Conservation (phyloP, 2,797 vertebrate genomes). For the Forpus xanthops region DNA sequence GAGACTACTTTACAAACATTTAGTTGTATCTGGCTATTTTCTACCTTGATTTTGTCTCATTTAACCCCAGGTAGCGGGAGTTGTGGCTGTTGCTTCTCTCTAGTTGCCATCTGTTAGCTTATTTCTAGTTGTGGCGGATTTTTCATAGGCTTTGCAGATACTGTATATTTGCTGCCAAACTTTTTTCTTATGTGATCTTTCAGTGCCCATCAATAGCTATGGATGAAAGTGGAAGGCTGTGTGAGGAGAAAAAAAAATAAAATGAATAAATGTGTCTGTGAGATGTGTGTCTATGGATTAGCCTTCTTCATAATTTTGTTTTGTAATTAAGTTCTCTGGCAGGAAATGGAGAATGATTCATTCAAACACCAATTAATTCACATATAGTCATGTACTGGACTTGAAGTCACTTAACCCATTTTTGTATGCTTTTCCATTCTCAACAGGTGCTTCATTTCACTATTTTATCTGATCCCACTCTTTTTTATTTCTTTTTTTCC, state of each 20-base stretch:
- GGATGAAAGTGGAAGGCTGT: not conserved
- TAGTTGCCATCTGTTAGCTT: not conserved
- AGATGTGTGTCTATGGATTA: not conserved
- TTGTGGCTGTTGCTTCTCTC: not conserved
- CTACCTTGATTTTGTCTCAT: not conserved
- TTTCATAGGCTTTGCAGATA: not conserved
- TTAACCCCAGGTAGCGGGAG: not conserved
- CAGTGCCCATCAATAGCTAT: not conserved
- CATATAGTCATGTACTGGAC: not conserved
- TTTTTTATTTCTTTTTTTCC: not conserved
- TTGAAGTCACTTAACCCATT: not conserved
- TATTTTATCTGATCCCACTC: not conserved
- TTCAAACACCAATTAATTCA: not conserved
- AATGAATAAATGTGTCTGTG: not conserved
- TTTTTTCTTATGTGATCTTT: not conserved
- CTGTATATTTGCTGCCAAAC: not conserved
- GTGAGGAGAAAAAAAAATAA: not conserved
- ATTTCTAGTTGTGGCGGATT: not conserved
- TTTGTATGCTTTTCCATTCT: not conserved
- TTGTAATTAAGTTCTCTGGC: not conserved
- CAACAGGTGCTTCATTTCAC: conserved; percentile 10
- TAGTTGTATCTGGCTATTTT: not conserved
- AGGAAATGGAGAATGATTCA: conserved; percentile 7
- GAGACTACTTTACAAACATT: not conserved
- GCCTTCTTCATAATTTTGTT: not conserved